Base-by-base conservation (phyloP, 37 sponge, comb jelly and placozoan genomes). In the Dysidea cf. avara region DNA sequence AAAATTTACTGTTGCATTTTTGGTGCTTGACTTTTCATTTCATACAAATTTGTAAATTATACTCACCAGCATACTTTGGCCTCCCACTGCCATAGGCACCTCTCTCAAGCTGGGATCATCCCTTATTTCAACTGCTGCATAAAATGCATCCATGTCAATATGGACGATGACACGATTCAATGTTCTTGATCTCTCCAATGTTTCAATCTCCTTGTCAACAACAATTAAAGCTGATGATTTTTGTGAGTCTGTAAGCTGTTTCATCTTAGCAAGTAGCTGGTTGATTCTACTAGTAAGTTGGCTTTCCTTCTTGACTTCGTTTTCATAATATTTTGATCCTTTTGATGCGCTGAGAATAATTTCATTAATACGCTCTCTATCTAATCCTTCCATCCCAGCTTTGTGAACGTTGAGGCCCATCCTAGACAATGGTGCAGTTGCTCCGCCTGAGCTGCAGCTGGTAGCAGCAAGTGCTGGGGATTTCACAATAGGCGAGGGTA, bases 131-230 rank as follows among this genome's bases (percentile, higher is more conserved):
- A 97, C 94, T 39, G 99, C 86, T 2, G 99, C 99, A 73, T 94
- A 97, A 69, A 97, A 97, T 17, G 95, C 95, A 75, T 97, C 99
- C 99, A 97, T 97, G 77, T 97, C 99, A 29, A 94, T 72, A 50
- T 97, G 99, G 47, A 97, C 99, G 2, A 97, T 85, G 52, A 87
- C 63, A 28, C 82, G 79, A n/a, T 68, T 57, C 26, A 91, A 53
- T 64, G 91, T 85, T 26, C 99, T 80, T 7, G 68, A 34, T 22
- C 38, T n/a, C 40, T 94, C 99, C 70, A 97, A 53, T n/a, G 38
- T 21, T 30, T 82, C 90, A 9, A 88, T 53, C 48, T 89, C 82
- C 38, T 3, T 74, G 77, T 91, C 85, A 0, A 66, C 57, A n/a
- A 49, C 55, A 28, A 57, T 68, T 50, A 74, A 26, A 11, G 90